Percentiles rank a stretch among this genome's conserved stretches.
Conservation (phyloP, 2,888 invertebrate species). For the Harpalus rubripes region DNA sequence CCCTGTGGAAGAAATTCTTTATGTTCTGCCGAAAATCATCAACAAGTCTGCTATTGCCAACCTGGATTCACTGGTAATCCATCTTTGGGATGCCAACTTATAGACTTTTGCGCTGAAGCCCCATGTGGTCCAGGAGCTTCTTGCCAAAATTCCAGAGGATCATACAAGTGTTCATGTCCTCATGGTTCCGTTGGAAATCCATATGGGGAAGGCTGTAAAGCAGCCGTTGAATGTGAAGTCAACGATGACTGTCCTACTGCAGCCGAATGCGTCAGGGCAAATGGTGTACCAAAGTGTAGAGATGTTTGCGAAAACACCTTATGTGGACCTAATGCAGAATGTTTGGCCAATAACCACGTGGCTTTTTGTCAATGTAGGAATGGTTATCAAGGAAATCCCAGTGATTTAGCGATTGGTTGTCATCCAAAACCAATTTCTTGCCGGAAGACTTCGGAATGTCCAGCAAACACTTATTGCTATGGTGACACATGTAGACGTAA, state of each 20-base stretch:
- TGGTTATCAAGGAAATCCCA: conserved; percentile 89
- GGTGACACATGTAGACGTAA: conserved; percentile 90
- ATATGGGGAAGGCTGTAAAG: conserved; percentile 89
- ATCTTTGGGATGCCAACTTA: conserved; percentile 83
- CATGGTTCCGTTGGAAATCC: conserved; percentile 91
- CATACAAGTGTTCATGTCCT: conserved; percentile 89
- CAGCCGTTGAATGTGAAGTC: conserved; percentile 89
- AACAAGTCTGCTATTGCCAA: conserved; percentile 90
- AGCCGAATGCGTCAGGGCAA: conserved; percentile 87
- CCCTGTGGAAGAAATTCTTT: conserved; percentile 92
- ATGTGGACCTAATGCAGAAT: conserved; percentile 92
- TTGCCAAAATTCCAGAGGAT: conserved; percentile 89
- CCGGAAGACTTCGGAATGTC: conserved; percentile 85
- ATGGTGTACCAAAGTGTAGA: conserved; percentile 88
- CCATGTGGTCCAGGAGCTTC: conserved; percentile 90
- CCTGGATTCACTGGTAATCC: conserved; percentile 93
- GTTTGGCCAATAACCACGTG: conserved; percentile 86
- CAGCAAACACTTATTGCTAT: conserved; percentile 89
- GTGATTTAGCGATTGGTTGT: conserved; percentile 85
- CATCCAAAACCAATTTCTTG: conserved; percentile 87
- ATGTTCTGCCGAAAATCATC: conserved; percentile 91
- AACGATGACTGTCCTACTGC: conserved; percentile 90
- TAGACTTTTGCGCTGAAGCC: conserved; percentile 88
- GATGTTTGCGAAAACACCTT: conserved; percentile 88
- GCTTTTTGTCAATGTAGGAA: conserved; percentile 88